A percentile compares a stretch with the other conserved stretches of the same genome.
Conservation (phyloP, 1,140 invertebrate species). For the Drosophila elegans region DNA sequence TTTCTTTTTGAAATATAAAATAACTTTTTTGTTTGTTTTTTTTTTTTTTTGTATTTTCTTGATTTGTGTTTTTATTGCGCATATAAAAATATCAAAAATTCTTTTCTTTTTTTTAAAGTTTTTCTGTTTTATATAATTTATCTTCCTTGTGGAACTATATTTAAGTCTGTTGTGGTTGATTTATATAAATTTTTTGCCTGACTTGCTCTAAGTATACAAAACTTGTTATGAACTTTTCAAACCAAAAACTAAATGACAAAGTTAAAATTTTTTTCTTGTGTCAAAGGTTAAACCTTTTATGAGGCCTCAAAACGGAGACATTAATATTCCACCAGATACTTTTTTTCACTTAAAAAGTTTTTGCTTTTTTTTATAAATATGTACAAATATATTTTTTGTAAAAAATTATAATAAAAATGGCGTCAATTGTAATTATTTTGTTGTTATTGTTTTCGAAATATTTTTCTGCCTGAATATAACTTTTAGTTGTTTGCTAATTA, state of each 20-base stretch:
- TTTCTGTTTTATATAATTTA: constrained; percentile 45
- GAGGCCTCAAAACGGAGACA: constrained; percentile 39
- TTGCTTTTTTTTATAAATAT: constrained; percentile 63
- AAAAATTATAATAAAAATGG: constrained; percentile 71
- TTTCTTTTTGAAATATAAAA: constrained; percentile 64
- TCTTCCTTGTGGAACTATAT: constrained; percentile 54
- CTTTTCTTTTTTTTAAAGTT: constrained; percentile 30
- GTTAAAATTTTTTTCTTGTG: constrained; percentile 43
- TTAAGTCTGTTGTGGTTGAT: constrained; percentile 55
- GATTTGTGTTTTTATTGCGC: constrained; percentile 53
- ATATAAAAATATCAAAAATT: constrained; percentile 66
- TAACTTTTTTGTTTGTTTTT: constrained; percentile 32
- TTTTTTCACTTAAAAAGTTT: constrained; percentile 36
- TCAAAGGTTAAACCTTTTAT: constrained; percentile 54
- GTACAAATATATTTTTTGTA: constrained; percentile 72
- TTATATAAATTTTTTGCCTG: constrained; percentile 45
- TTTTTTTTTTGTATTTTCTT: constrained; percentile 23
- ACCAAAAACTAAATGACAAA: constrained; percentile 65
- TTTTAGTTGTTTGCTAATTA: constrained; percentile 29
- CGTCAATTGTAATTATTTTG: constrained; percentile 48
- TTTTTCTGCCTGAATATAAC: constrained; percentile 16
- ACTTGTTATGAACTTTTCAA: constrained; percentile 44
- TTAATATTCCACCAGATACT: constrained; percentile 32
- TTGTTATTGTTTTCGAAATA: constrained; percentile 33
- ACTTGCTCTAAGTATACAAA: constrained; percentile 55